Evolutionary conservation across 2,113 vertebrate species (phyloP).

Genomic region (Phylloscopus trochilus): DNA sequence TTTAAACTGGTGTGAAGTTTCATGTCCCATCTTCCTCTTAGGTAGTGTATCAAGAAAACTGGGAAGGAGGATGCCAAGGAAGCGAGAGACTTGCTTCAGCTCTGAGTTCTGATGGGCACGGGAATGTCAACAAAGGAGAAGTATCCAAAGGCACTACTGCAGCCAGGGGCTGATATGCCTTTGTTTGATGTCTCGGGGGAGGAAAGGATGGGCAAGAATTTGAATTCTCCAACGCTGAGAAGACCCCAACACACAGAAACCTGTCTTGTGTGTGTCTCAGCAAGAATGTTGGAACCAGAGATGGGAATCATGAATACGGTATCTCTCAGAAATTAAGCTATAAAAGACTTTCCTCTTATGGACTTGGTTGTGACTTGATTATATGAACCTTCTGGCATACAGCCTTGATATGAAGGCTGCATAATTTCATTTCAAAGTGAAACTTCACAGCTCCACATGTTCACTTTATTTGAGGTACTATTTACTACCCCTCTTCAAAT

Average conservation of each 20-base stretch:
- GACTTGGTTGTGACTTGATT: slow-evolving; percentile 26
- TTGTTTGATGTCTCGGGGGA: not conserved
- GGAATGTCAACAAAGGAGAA: not conserved
- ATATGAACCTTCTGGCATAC: not conserved
- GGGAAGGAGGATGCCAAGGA: not conserved
- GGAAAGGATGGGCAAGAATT: not conserved
- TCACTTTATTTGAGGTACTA: not conserved
- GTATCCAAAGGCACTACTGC: not conserved
- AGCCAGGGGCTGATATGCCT: not conserved
- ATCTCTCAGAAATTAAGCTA: not conserved
- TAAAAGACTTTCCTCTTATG: slow-evolving; percentile 39
- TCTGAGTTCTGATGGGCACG: not conserved
- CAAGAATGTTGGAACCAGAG: not conserved
- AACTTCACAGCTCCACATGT: slow-evolving; percentile 11
- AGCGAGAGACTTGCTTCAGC: not conserved
- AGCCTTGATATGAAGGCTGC: slow-evolving; percentile 14
- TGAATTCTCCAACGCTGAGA: not conserved
- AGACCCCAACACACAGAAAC: not conserved
- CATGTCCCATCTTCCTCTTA: not conserved
- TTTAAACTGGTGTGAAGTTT: not conserved
- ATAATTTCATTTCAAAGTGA: slow-evolving; percentile 34
- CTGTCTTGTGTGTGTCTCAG: not conserved
- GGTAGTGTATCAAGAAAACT: not conserved
- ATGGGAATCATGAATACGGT: not conserved
- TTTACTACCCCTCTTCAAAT: not conserved